Percentiles rank a stretch among this genome's conserved stretches.
Conservation (phyloP, 2,113 vertebrate species). For the Urocitellus parryii region DNA sequence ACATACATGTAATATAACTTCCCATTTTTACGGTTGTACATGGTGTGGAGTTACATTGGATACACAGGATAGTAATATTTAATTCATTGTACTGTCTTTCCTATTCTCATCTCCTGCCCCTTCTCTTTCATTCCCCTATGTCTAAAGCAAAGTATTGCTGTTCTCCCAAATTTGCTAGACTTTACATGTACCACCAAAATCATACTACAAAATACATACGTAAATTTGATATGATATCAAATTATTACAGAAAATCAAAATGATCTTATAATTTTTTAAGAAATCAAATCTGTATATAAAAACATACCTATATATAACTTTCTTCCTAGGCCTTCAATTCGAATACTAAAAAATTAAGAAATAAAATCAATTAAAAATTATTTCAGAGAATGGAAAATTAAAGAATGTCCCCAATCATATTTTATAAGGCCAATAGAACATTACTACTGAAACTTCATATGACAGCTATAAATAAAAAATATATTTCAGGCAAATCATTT, state of each 20-base stretch:
- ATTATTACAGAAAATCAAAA: not conserved
- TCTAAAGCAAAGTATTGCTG: no score
- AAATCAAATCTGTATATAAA: not conserved
- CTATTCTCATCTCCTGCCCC: no score
- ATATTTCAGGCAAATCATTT: not conserved
- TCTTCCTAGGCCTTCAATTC: rapidly evolving
- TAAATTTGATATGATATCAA: not conserved
- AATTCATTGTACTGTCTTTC: no score
- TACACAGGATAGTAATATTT: no score
- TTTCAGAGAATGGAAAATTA: not conserved
- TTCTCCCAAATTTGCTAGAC: not conserved
- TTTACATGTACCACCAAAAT: not conserved
- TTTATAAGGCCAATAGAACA: not conserved
- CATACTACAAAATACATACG: not conserved
- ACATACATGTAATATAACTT: no score
- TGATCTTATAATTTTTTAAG: not conserved
- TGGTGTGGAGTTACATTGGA: no score
- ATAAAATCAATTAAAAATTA: not conserved
- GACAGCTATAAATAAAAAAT: not conserved
- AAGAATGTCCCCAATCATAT: not conserved
- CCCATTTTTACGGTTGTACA: no score
- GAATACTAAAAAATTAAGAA: not conserved
- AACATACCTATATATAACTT: not conserved
- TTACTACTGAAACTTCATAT: not conserved
- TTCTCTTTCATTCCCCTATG: no score